Conservation (phyloP, 2,888 invertebrate genomes). For the Athalia cordata region DNA sequence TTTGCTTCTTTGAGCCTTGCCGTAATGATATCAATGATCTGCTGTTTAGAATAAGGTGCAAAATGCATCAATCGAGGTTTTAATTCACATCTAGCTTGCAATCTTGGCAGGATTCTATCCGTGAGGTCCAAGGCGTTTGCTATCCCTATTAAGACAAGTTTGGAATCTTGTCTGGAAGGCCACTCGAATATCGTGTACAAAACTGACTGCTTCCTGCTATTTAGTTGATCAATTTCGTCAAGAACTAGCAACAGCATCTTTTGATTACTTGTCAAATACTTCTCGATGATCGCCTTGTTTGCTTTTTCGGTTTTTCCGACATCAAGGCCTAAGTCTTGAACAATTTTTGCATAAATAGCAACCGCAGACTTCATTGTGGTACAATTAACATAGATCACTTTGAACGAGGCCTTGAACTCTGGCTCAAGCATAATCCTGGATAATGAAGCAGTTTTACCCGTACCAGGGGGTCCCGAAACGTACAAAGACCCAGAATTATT, state of each 20-base stretch:
- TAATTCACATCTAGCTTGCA: conserved; percentile 85
- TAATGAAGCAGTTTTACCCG: conserved; percentile 95
- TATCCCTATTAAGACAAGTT: conserved; percentile 90
- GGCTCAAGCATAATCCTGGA: conserved; percentile 82
- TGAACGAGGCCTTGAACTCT: conserved; percentile 78
- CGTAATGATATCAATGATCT: conserved; percentile 91
- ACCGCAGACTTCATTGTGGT: conserved; percentile 90
- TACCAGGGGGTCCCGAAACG: conserved; percentile 97
- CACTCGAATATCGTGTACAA: conserved; percentile 96
- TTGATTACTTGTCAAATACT: conserved; percentile 79
- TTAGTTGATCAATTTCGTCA: conserved; percentile 97
- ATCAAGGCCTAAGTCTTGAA: conserved; percentile 81
- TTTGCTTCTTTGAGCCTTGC: conserved; percentile 84
- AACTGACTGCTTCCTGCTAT: conserved; percentile 88
- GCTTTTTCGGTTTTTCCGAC: conserved; percentile 80
- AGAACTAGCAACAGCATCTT: conserved; percentile 89
- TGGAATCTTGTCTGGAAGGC: conserved; percentile 83
- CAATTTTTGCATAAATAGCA: conserved; percentile 86
- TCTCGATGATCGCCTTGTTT: conserved; percentile 81
- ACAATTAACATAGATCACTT: conserved; percentile 88
- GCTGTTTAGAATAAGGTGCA: conserved; percentile 91
- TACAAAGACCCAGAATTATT: conserved; percentile 89
- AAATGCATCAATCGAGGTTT: conserved; percentile 90
- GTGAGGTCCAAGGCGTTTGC: conserved; percentile 98
- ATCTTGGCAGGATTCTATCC: conserved; percentile 89